phyloP scores from a whole-genome alignment of 1,140 invertebrate species.

The Subanguina moxae region DNA sequence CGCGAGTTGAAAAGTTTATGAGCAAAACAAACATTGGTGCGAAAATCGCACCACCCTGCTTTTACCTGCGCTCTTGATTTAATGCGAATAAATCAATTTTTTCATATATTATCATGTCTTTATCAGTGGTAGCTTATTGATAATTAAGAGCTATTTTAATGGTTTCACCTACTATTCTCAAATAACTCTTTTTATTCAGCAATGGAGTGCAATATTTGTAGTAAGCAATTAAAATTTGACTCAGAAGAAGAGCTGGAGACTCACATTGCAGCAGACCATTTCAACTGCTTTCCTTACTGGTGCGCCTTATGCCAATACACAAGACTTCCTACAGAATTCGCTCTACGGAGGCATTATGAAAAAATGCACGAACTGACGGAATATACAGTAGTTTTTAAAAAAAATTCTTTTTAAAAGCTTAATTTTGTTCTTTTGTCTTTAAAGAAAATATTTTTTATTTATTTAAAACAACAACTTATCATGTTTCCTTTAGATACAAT shows the following conservation, averaged over 20 bases:
- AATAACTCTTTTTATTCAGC: background rate
- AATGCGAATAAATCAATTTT: no score
- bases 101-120: background rate
- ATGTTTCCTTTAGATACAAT: no score
- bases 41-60: no score
- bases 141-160: background rate
- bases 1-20: no score
- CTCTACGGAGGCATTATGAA: slow-evolving; percentile 18
- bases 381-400: slow-evolving; percentile 19
- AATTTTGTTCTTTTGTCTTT: no score
- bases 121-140: background rate
- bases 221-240: background rate
- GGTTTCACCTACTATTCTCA: background rate
- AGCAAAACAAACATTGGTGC: no score
- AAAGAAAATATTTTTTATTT: no score
- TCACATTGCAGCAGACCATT: slow-evolving; percentile 23
- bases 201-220: background rate
- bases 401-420: no score
- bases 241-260: slow-evolving; percentile 20
- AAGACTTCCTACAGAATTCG: slow-evolving; percentile 25
- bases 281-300: slow-evolving; percentile 23
- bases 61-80: no score
- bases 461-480: no score
- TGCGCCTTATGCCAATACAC: slow-evolving; percentile 22
- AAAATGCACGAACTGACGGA: slow-evolving; percentile 20